phyloP scores from a whole-genome alignment of 2,888 invertebrate genomes.

The Drosophila anomalata region DNA sequence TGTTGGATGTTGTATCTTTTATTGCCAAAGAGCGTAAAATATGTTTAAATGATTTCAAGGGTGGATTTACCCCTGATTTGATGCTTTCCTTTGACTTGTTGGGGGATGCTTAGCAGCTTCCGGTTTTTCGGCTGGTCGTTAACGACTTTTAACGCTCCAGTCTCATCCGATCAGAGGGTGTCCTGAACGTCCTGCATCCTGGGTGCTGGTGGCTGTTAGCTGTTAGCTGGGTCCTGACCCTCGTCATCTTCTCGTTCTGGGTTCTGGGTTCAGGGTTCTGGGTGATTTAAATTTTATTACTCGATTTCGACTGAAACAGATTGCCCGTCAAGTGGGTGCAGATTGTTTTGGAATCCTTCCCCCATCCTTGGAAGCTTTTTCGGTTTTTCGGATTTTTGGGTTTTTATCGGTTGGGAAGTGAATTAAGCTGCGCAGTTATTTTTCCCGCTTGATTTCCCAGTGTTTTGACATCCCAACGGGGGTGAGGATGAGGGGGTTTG shows the following conservation, averaged over 20 bases:
- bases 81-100: slow-evolving; percentile 36
- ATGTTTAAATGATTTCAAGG: slow-evolving; percentile 64
- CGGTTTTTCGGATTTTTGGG: neutral
- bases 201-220: neutral
- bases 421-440: slow-evolving; percentile 74
- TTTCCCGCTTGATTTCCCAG: slow-evolving; percentile 11
- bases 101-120: slow-evolving; percentile 1
- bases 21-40: slow-evolving; percentile 67
- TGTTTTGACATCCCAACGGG: slow-evolving; percentile 56
- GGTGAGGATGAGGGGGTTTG: slow-evolving; percentile 10
- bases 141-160: slow-evolving; percentile 59
- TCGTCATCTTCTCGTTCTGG: slow-evolving; percentile 33
- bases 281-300: slow-evolving; percentile 82
- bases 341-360: slow-evolving; percentile 54
- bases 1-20: slow-evolving; percentile 7
- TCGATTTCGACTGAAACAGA: slow-evolving; percentile 45
- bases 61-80: slow-evolving; percentile 21
- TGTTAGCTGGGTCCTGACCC: slow-evolving; percentile 20
- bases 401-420: slow-evolving; percentile 29
- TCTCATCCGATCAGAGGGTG: slow-evolving; percentile 11
- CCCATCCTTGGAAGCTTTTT: no score
- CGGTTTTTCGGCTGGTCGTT: slow-evolving; percentile 51
- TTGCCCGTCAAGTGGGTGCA: slow-evolving; percentile 70
- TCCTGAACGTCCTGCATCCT: slow-evolving; percentile 8
- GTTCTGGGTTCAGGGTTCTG: slow-evolving; percentile 49